Percentiles rank a stretch among this genome's conserved stretches.
Evolutionary conservation across 2,888 invertebrate species (phyloP).

Genomic region (Microctonus brassicae): DNA sequence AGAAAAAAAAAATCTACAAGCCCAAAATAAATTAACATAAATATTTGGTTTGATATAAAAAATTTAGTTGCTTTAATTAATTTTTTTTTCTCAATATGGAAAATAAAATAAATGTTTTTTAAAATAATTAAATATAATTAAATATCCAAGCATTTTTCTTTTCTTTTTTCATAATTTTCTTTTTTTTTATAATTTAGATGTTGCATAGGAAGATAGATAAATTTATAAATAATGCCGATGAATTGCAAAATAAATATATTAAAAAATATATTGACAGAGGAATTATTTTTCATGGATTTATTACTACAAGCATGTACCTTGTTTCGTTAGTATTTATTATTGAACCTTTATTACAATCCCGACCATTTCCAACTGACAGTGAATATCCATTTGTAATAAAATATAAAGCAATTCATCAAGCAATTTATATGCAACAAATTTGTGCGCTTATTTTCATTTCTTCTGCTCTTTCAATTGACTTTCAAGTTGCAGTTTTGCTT

Average conservation of each 20-base stretch:
- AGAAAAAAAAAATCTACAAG: no score
- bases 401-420: slow-evolving; percentile 32
- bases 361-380: slow-evolving; percentile 54
- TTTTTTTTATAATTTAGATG: slow-evolving; percentile 12
- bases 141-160: not conserved
- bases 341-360: slow-evolving; percentile 51
- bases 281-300: slow-evolving; percentile 47
- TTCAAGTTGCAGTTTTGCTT: slow-evolving; percentile 52
- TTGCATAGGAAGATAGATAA: slow-evolving; percentile 40
- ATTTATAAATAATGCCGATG: slow-evolving; percentile 38
- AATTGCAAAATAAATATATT: slow-evolving; percentile 44
- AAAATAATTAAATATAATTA: not conserved
- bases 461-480: slow-evolving; percentile 48
- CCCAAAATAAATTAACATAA: no score
- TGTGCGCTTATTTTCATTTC: slow-evolving; percentile 51
- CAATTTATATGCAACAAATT: slow-evolving; percentile 51
- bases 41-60: no score
- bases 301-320: slow-evolving; percentile 44
- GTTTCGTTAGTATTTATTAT: slow-evolving; percentile 46
- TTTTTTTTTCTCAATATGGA: not conserved
- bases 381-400: slow-evolving; percentile 58
- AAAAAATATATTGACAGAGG: slow-evolving; percentile 53
- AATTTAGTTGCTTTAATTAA: no score
- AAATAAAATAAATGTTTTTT: no score
- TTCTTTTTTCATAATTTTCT: not conserved